A percentile compares a stretch with the other conserved stretches of the same genome.
phyloP scores from a whole-genome alignment of 2,888 invertebrate species.

The Ochropleura leucogaster region DNA sequence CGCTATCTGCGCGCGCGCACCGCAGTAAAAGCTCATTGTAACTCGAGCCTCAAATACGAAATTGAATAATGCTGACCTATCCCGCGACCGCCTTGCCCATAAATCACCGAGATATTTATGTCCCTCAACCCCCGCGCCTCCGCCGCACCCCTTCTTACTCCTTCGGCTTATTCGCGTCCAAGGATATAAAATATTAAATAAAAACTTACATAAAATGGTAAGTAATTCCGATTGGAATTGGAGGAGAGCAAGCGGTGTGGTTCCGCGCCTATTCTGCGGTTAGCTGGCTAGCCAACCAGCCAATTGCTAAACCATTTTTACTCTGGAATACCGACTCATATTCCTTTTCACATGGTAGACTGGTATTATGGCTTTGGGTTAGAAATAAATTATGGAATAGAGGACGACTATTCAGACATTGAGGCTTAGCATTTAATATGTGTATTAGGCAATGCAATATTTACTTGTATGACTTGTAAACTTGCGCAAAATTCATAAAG shows the following conservation, averaged over 20 bases:
- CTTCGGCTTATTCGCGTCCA: constrained; percentile 84
- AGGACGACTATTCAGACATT: constrained; percentile 29
- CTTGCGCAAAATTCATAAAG: constrained; percentile 50
- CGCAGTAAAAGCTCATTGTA: constrained; percentile 90
- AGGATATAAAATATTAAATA: constrained; percentile 89
- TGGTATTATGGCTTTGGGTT: constrained; percentile 41
- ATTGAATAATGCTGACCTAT: constrained; percentile 91
- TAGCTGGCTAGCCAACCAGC: constrained; percentile 73
- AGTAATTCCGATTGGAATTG: constrained; percentile 88
- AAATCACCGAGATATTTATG: constrained; percentile 91
- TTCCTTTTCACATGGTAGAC: constrained; percentile 29
- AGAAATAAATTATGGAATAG: constrained; percentile 59
- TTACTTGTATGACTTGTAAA: constrained; percentile 10
- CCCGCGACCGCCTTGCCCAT: constrained; percentile 89
- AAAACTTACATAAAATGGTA: constrained; percentile 89
- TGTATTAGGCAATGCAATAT: constrained; percentile 32
- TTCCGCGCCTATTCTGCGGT: constrained; percentile 84
- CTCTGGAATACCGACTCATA: constrained; percentile 33
- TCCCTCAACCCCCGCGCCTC: constrained; percentile 83
- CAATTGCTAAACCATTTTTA: constrained; percentile 51
- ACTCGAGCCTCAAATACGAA: constrained; percentile 90
- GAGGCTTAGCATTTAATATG: constrained; percentile 11
- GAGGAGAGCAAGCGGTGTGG: constrained; percentile 81
- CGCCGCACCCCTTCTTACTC: constrained; percentile 75
- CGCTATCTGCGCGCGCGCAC: constrained; percentile 86